Base-by-base conservation (phyloP, 1,140 invertebrate genomes). In the Riptortus pedestris region DNA sequence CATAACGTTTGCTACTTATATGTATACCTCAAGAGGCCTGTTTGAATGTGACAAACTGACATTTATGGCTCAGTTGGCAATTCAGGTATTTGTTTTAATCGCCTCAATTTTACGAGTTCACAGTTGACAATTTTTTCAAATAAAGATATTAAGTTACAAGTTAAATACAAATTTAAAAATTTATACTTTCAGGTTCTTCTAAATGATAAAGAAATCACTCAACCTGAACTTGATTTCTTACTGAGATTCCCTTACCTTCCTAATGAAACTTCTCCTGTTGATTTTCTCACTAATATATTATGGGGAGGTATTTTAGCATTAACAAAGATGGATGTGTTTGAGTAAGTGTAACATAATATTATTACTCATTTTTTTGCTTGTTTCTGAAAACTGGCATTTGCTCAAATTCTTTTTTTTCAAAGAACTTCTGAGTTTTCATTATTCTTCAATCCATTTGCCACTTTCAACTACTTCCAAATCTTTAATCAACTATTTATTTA, bases 11-110 rank as follows among this genome's bases (percentile, higher is more conserved):
- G 81, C 84, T 26, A 86, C 93, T 1, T 96, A 85, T 72, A 81
- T 86, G 63, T 96, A 96, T 73, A 95, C 92, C 0, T 88, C 87
- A 22, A 77, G 93, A 68, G 93, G 91, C 31, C 77, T 97, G 0
- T 97, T 98, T 76, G 93, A 97, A 75, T 83, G 81, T 66, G 93
- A 98, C 73, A 96, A 96, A 72, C 76, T 96, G 0, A 93, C 91
- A 52, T 96, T 96, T 72, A 80, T 92, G 1, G 85, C 88, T 28
- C 91, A 95, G 74, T 87, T 95, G 81, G 82, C 88, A 0, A 83
- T 94, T 69, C 87, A 90, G 77, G 88, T 89, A 60, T 2, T 31
- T 9, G 22, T 4, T 43, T 26, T 7, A 51, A 9, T 51, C n/a
- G n/a, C n/a, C n/a, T n/a, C n/a, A n/a, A n/a, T n/a, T n/a, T n/a